Conservation (phyloP, 2,888 invertebrate species). For the Tyria jacobaeae region DNA sequence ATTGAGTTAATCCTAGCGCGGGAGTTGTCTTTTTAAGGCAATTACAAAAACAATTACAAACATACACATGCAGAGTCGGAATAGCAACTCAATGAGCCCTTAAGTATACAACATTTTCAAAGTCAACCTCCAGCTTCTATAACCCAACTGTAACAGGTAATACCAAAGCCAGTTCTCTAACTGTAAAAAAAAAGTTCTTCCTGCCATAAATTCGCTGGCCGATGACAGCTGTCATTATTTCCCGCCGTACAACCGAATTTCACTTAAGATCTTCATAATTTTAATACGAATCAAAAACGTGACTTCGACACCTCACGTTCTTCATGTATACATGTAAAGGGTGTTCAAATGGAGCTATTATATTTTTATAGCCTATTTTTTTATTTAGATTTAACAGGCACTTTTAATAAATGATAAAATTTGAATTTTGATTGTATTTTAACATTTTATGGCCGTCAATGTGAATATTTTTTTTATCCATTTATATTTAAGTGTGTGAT, state of each 20-base stretch:
- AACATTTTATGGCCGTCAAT: conserved; percentile 12
- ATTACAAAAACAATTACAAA: too few relatives aligned
- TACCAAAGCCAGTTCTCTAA: conserved; percentile 16
- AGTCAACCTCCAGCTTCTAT: conserved; percentile 10
- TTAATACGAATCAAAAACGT: conserved; percentile 80
- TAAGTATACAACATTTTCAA: background rate
- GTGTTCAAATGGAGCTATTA: conserved; percentile 43
- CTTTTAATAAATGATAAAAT: conserved; percentile 20
- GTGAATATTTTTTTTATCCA: background rate
- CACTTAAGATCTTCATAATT: conserved; percentile 75
- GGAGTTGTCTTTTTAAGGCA: too few relatives aligned
- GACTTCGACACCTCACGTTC: conserved; percentile 73
- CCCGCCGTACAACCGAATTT: conserved; percentile 51
- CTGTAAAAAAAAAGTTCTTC: conserved; percentile 37
- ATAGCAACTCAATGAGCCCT: background rate
- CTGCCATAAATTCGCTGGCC: conserved; percentile 57
- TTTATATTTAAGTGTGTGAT: conserved; percentile 18
- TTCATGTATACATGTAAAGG: conserved; percentile 54
- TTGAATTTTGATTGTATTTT: conserved; percentile 9
- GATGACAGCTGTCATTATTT: conserved; percentile 62
- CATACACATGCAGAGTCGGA: background rate
- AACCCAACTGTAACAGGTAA: conserved; percentile 5
- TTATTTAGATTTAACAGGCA: conserved; percentile 12
- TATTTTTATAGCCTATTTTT: conserved; percentile 19
- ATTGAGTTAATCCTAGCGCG: too few relatives aligned